Evolutionary conservation across 1,140 invertebrate genomes (phyloP).

Genomic region (Macrotrachela quadricornifera): DNA sequence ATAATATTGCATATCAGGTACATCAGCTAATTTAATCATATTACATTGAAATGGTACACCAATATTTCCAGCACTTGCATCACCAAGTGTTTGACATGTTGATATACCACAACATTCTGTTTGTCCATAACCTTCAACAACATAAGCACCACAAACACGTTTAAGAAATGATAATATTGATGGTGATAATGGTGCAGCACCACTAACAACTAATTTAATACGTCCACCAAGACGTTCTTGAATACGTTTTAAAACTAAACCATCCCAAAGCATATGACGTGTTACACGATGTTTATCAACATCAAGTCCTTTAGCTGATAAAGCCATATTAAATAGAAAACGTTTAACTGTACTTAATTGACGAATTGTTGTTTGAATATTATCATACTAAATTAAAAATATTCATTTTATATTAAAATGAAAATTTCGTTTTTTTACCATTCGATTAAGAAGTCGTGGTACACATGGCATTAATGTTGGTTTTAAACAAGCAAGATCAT

Average conservation of each 20-base stretch:
- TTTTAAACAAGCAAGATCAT: slow-evolving; percentile 68
- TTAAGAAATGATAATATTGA: slow-evolving; percentile 80
- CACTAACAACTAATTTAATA: slow-evolving; percentile 63
- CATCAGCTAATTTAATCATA: slow-evolving; percentile 75
- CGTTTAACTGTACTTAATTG: too few relatives aligned
- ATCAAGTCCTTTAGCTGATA: too few relatives aligned
- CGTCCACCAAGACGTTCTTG: slow-evolving; percentile 69
- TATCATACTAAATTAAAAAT: too few relatives aligned
- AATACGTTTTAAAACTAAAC: slow-evolving; percentile 68
- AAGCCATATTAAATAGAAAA: too few relatives aligned
- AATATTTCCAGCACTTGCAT: slow-evolving; percentile 64
- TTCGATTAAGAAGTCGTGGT: slow-evolving; percentile 69
- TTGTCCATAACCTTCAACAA: slow-evolving; percentile 74
- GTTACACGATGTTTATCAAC: too few relatives aligned
- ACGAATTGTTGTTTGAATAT: too few relatives aligned
- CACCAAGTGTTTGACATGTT: slow-evolving; percentile 73
- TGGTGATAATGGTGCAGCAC: slow-evolving; percentile 71
- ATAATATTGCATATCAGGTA: slow-evolving; percentile 94
- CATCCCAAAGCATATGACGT: slow-evolving; percentile 32
- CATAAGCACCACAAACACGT: slow-evolving; percentile 63
- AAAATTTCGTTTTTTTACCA: too few relatives aligned
- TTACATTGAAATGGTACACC: slow-evolving; percentile 77
- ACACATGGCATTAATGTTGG: slow-evolving; percentile 85
- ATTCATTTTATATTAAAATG: too few relatives aligned
- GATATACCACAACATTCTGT: slow-evolving; percentile 87